Percentiles rank a stretch among this genome's conserved stretches.
phyloP scores from a whole-genome alignment of 2,113 vertebrate species.

The Tetrao urogallus region DNA sequence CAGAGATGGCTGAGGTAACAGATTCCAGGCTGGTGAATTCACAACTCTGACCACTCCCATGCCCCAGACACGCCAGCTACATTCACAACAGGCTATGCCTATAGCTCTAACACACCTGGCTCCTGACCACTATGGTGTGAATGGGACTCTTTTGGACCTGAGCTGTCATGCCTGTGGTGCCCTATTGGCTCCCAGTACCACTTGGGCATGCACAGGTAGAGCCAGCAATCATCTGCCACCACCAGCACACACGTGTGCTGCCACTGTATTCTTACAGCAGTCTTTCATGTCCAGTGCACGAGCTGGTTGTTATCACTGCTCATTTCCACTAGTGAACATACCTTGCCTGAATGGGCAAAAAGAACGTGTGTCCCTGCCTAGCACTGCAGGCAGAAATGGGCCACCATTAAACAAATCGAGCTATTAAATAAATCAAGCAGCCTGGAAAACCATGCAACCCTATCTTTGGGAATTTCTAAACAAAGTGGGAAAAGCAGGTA shows the following conservation, averaged over 20 bases:
- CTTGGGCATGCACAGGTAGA: not conserved
- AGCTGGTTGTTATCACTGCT: not conserved
- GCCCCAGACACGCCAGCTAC: not conserved
- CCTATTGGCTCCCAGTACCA: rapidly evolving
- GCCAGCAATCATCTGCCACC: not conserved
- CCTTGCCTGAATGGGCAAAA: not conserved
- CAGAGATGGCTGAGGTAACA: not conserved
- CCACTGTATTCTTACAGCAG: not conserved
- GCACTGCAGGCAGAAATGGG: not conserved
- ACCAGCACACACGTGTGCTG: rapidly evolving
- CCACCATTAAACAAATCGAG: not conserved
- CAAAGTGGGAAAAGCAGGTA: not conserved
- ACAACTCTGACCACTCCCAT: not conserved
- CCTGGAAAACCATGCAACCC: not conserved
- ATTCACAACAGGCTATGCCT: not conserved
- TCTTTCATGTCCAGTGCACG: not conserved
- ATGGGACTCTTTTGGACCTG: not conserved
- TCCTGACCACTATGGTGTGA: not conserved
- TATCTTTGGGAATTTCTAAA: not conserved
- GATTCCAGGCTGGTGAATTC: not conserved
- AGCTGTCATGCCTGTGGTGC: not conserved
- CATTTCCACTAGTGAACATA: not conserved
- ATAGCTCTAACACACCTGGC: not conserved
- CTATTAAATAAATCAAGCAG: rapidly evolving
- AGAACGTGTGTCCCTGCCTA: not conserved